A percentile compares a stretch with the other conserved stretches of the same genome.
Conservation (phyloP, 2,888 invertebrate genomes). For the Andrena praecox region DNA sequence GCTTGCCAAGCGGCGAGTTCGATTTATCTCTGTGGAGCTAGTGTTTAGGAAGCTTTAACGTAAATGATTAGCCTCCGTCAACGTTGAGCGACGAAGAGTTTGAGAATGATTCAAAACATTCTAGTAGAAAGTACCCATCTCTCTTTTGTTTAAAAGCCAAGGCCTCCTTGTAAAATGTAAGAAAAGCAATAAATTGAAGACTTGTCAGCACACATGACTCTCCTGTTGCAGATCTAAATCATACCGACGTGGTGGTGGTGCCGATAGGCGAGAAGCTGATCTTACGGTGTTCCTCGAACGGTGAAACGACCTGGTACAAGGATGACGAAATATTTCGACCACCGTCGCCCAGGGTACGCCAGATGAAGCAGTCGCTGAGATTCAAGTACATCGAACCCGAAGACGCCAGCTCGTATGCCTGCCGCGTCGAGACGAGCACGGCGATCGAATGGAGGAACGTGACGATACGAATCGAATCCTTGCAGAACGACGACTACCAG, state of each 20-base stretch:
- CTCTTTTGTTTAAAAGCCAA: too few relatives aligned
- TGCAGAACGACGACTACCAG: conserved; percentile 77
- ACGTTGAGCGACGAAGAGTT: neutral
- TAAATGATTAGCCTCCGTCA: neutral
- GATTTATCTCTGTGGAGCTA: conserved; percentile 36
- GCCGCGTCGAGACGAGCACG: conserved; percentile 67
- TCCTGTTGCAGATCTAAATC: conserved; percentile 59
- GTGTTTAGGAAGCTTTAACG: neutral
- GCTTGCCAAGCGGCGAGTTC: conserved; percentile 38
- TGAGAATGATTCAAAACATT: neutral
- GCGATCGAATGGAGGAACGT: conserved; percentile 78
- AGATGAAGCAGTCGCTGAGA: conserved; percentile 76
- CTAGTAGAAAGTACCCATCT: neutral
- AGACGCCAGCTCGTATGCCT: conserved; percentile 80
- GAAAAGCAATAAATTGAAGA: too few relatives aligned
- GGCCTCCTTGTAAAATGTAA: too few relatives aligned
- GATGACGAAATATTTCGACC: conserved; percentile 70
- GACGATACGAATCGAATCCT: conserved; percentile 74
- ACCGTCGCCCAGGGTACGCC: conserved; percentile 70
- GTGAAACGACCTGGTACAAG: conserved; percentile 79
- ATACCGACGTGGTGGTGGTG: conserved; percentile 73
- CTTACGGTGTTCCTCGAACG: conserved; percentile 75
- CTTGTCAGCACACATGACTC: neutral
- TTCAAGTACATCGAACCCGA: conserved; percentile 73
- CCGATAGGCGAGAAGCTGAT: conserved; percentile 76